Evolutionary conservation across 2,113 vertebrate species (phyloP).

Genomic region (Perca flavescens): DNA sequence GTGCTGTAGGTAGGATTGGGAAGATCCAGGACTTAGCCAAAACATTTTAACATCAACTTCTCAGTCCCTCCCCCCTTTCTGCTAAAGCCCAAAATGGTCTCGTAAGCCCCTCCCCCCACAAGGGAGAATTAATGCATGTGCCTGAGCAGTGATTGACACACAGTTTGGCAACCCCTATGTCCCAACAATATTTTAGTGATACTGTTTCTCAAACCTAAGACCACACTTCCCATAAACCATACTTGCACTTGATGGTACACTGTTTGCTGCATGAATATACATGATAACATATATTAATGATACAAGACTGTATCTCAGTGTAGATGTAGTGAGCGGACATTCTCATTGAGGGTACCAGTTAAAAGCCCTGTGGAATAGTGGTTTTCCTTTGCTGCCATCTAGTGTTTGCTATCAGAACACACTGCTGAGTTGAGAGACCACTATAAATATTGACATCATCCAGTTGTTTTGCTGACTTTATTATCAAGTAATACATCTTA

Average conservation of each 20-base stretch:
- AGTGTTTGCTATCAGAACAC: slow-evolving; percentile 21
- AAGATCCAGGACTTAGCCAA: no score
- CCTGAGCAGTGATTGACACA: no score
- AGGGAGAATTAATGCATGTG: no score
- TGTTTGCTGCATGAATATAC: background rate
- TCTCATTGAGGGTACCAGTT: background rate
- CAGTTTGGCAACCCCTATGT: background rate
- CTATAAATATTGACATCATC: background rate
- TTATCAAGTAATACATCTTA: background rate
- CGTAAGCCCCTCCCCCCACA: no score
- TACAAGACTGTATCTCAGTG: background rate
- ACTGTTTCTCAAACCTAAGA: background rate
- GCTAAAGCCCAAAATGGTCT: no score
- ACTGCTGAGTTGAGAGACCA: background rate
- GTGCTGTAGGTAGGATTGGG: no score
- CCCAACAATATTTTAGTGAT: background rate
- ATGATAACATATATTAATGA: background rate
- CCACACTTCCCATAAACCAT: background rate
- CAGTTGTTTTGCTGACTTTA: slow-evolving; percentile 12
- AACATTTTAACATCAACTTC: no score
- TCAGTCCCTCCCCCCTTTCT: no score
- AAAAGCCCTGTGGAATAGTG: background rate
- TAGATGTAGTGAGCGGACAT: background rate
- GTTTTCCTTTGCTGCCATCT: slow-evolving; percentile 67
- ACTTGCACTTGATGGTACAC: background rate